phyloP scores from a whole-genome alignment of 2,888 invertebrate species.

The Parascotia fuliginaria region DNA sequence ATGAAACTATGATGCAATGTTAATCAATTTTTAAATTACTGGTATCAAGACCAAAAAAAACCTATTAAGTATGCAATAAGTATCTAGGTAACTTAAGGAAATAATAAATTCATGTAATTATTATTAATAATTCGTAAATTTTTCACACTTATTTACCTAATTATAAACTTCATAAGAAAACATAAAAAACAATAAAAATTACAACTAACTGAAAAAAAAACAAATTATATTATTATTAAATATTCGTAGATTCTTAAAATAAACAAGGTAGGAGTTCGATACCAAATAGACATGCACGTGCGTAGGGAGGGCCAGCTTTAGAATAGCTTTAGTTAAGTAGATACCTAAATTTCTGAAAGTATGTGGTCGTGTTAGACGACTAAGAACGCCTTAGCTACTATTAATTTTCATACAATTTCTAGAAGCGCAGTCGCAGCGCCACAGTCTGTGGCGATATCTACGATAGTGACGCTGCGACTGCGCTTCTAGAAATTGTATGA shows the following conservation, averaged over 20 bases:
- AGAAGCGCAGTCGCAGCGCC: too few relatives aligned
- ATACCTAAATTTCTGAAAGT: too few relatives aligned
- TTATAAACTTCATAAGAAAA: conserved; percentile 26
- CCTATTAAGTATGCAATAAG: conserved; percentile 9
- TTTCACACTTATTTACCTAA: conserved; percentile 25
- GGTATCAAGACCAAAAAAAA: too few relatives aligned
- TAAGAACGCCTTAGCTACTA: too few relatives aligned
- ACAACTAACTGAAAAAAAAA: neutral
- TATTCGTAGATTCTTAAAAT: neutral
- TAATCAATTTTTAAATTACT: too few relatives aligned
- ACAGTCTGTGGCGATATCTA: too few relatives aligned
- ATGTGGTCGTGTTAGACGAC: too few relatives aligned
- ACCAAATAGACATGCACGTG: neutral
- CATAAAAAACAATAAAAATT: neutral
- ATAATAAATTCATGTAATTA: conserved; percentile 22
- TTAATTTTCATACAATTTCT: too few relatives aligned
- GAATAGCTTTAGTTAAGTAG: neutral
- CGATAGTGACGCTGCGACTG: too few relatives aligned
- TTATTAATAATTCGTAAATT: conserved; percentile 27
- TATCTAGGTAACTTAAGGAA: conserved; percentile 13
- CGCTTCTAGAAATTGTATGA: too few relatives aligned
- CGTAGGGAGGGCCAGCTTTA: neutral
- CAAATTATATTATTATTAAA: neutral
- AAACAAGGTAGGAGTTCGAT: neutral
- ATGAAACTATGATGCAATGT: too few relatives aligned